Base-by-base conservation (phyloP, 2,888 invertebrate species). In the Archips xylosteana region DNA sequence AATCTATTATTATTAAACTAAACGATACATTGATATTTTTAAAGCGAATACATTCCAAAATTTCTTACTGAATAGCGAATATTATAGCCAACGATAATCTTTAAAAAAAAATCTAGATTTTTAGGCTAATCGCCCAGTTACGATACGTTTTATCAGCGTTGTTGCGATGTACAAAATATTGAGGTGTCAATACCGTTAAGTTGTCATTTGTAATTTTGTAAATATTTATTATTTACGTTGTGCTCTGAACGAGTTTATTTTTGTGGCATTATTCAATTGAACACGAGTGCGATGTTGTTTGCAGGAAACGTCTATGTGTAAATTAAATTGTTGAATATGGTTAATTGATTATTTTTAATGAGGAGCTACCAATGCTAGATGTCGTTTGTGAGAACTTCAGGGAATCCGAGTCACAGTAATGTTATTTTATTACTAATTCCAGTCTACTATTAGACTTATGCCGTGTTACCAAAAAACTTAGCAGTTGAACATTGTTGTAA, bases 41-140 rank as follows among this genome's bases (percentile, higher is more conserved):
- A 80, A 77, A 65, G 75, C 71, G 74, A 84, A 81, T 83, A 89
- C 89, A 89, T 89, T 89, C 89, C 89, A 89, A 89, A 83, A 82
- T 87, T 85, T 83, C 80, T 84, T 81, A 85, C 79, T 79, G 76
- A 77, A 78, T 76, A 78, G 76, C 63, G 63, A 68, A 36, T 68
- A 62, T 67, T 23, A 67, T 68, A 73, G 73, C 63, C 73, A 73
- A 73, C 63, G 32, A 39, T 54, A 54, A 61, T 64, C 59, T 64
- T 69, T 32, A 32, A 49, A 42, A 32, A 49, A 42, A 32, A 57
- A 57, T 59, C 54, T 74, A 76, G 65, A 77, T 67, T 60, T 69
- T 79, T 77, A 76, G 60, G 62, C 64, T 59, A 9, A 67, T 68
- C 76, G 75, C 71, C 70, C 71, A 70, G 72, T 75, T 64, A 61